Evolutionary conservation across 1,140 invertebrate species (phyloP).

Genomic region (Amyelois transitella): DNA sequence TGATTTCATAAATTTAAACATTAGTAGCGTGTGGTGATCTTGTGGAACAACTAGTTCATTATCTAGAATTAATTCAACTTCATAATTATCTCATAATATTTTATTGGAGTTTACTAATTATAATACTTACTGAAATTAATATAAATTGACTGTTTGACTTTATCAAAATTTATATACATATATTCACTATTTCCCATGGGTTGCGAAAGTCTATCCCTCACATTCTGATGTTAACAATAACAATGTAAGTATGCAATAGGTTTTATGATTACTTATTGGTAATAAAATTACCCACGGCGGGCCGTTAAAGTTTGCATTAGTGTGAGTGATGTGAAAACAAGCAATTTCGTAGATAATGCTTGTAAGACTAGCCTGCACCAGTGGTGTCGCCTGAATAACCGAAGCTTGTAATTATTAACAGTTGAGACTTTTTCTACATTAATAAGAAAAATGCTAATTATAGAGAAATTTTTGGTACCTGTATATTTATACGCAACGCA

Average conservation of each 20-base stretch:
- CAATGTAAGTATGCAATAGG: neutral
- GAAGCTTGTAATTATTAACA: neutral
- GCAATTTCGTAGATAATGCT: neutral
- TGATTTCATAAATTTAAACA: no score
- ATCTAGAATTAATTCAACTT: no score
- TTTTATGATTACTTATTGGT: constrained; percentile 1
- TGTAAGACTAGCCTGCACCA: neutral
- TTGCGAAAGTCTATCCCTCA: neutral
- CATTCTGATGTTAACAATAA: neutral
- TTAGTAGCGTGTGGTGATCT: no score
- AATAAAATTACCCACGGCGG: neutral
- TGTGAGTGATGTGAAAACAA: neutral
- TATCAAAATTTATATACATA: neutral
- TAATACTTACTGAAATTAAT: no score
- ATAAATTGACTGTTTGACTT: no score
- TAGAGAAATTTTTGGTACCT: neutral
- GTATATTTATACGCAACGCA: neutral
- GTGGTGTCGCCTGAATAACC: neutral
- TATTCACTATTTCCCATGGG: neutral
- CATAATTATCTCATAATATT: no score
- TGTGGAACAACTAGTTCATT: no score
- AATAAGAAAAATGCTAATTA: neutral
- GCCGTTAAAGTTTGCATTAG: neutral
- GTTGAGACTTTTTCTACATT: neutral
- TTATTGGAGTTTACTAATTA: no score